These are phyloP conservation scores for Dreissena rostriformis DNA, from an alignment of 1,140 invertebrate genomes.

Conservation along the genomic window DNA sequence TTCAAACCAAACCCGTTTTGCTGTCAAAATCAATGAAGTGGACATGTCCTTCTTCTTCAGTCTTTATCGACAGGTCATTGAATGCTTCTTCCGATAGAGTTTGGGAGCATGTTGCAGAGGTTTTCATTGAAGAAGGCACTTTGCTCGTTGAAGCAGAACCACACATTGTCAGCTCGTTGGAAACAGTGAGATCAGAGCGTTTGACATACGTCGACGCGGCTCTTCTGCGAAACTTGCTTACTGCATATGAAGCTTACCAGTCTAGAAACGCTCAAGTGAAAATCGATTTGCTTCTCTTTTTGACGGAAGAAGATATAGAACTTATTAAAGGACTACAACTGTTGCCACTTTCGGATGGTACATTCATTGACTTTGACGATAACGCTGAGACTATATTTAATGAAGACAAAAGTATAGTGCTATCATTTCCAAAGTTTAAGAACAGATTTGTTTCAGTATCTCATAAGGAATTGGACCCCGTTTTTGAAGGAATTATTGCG, in stretches of 20 bases:
- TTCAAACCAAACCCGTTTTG: not conserved
- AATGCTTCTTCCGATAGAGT: not conserved
- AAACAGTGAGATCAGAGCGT: not conserved
- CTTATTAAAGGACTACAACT: conserved; percentile 8
- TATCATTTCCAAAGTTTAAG: not conserved
- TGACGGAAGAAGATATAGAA: not conserved
- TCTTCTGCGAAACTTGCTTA: not conserved
- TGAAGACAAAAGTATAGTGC: not conserved
- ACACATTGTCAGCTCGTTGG: not conserved
- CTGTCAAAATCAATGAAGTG: not conserved
- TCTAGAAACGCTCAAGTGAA: not conserved
- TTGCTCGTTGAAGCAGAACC: not conserved
- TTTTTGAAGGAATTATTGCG: not conserved
- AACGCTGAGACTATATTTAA: not conserved
- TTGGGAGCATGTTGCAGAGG: not conserved
- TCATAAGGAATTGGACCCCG: not conserved
- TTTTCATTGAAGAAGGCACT: not conserved
- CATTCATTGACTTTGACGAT: not conserved
- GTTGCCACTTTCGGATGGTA: conserved; percentile 5
- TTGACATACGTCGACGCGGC: not conserved
- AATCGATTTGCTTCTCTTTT: conserved; percentile 1
- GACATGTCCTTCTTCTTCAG: not conserved
- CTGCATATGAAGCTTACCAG: not conserved
- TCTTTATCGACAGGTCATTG: not conserved
- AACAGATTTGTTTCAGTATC: not conserved